Conservation (phyloP, 2,113 vertebrate genomes). For the Raphicerus campestris region DNA sequence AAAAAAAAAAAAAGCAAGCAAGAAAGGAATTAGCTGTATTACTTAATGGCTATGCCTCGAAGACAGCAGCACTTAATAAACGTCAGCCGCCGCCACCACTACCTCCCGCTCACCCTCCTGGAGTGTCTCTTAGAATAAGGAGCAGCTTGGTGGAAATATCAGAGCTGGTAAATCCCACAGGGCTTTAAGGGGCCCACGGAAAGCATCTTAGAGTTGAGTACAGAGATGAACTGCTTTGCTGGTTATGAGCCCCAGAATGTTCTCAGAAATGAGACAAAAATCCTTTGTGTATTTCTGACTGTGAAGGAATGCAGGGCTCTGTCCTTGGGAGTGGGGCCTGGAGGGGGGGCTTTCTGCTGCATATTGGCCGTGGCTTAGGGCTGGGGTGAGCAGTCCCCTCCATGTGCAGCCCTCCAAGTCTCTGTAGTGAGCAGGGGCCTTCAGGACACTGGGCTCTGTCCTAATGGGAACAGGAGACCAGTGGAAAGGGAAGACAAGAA, state of each 20-base stretch:
- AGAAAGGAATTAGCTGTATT: background rate
- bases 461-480: background rate
- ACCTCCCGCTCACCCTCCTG: fast-evolving
- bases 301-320: background rate
- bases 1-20: background rate
- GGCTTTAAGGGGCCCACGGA: background rate
- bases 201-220: background rate
- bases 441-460: background rate
- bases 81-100: fast-evolving
- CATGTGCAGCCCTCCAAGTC: fast-evolving
- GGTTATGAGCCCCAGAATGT: background rate
- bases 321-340: background rate
- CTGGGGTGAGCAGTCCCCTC: background rate
- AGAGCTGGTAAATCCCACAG: constrained; percentile 3
- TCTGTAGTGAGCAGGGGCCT: background rate
- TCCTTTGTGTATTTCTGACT: constrained; percentile 40
- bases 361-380: background rate
- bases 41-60: background rate
- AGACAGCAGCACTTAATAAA: background rate
- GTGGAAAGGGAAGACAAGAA: background rate
- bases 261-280: background rate
- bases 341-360: background rate
- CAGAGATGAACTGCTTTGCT: constrained; percentile 41
- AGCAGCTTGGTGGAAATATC: background rate
- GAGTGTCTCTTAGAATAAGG: fast-evolving